Evolutionary conservation across 2,113 vertebrate genomes (phyloP).

Genomic region (Acrocephalus arundinaceus): DNA sequence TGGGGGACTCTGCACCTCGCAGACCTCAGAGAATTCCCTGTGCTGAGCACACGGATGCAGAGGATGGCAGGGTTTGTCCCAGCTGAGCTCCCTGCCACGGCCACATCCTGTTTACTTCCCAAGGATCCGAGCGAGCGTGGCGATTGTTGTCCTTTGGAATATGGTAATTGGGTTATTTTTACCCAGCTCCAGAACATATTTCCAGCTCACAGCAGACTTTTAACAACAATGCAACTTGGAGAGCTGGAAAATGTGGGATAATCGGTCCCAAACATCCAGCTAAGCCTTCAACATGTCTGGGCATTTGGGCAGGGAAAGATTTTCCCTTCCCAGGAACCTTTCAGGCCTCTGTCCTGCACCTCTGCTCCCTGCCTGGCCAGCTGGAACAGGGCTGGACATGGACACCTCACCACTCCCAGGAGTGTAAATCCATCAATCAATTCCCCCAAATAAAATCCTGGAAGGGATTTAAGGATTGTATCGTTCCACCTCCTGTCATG

Average conservation of each 20-base stretch:
- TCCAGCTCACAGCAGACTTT: constrained; percentile 50
- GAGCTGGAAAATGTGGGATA: constrained; percentile 45
- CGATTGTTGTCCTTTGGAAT: constrained; percentile 72
- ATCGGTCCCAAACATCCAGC: constrained; percentile 23
- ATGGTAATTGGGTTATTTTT: constrained; percentile 73
- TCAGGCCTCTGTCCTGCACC: fast-evolving
- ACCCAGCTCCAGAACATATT: constrained; percentile 69
- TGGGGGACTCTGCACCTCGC: no score
- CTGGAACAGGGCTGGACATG: background rate
- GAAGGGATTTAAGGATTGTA: background rate
- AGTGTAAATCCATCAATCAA: fast-evolving
- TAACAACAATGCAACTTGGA: constrained; percentile 48
- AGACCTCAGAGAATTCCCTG: no score
- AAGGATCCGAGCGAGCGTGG: constrained; percentile 56
- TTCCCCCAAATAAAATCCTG: fast-evolving
- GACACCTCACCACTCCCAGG: background rate
- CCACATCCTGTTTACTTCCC: constrained; percentile 73
- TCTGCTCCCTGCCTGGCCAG: background rate
- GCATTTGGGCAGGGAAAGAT: constrained; percentile 61
- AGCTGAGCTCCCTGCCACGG: background rate
- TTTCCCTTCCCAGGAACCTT: background rate
- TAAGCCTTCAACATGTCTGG: constrained; percentile 58
- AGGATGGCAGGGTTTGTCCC: no score
- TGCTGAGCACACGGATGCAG: no score
- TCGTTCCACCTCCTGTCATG: background rate